Conservation (phyloP, 35 echinoderm and acorn worm species). For the Acanthaster planci region DNA sequence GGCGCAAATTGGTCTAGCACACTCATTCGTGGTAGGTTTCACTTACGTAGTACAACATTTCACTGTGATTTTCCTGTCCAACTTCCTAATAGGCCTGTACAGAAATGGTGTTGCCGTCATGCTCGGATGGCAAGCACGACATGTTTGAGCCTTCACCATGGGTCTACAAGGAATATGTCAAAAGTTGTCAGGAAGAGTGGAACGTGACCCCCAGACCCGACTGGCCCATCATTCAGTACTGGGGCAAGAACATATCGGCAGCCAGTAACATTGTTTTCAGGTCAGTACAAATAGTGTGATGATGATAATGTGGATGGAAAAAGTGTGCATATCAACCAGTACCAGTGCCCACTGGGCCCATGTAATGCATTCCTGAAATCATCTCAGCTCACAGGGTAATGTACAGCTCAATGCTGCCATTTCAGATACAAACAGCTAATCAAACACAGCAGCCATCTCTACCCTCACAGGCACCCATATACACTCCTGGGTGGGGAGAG, state of each 20-base stretch:
- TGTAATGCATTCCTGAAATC: no score
- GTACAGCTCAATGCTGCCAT: no score
- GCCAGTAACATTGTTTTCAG: slow-evolving; percentile 97
- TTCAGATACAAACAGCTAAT: no score
- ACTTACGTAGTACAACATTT: not conserved
- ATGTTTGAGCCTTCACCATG: slow-evolving; percentile 90
- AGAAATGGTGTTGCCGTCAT: slow-evolving; percentile 94
- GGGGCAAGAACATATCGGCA: slow-evolving; percentile 75
- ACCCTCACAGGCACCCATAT: no score
- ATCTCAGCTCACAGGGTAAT: no score
- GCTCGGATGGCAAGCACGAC: slow-evolving; percentile 76
- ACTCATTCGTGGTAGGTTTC: not conserved
- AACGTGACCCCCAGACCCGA: slow-evolving; percentile 72
- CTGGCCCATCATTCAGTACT: slow-evolving; percentile 75
- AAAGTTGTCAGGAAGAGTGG: slow-evolving; percentile 59
- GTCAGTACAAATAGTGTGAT: slow-evolving; percentile 24
- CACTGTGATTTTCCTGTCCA: not conserved
- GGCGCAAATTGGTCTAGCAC: not conserved
- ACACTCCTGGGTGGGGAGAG: no score
- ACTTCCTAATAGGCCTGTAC: slow-evolving; percentile 55
- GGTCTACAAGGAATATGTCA: slow-evolving; percentile 57
- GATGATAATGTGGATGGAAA: no score
- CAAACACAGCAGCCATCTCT: no score
- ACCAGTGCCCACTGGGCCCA: no score
- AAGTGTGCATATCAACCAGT: no score